Evolutionary conservation across 1,140 invertebrate species (phyloP).

Genomic region (Conus betulinus): DNA sequence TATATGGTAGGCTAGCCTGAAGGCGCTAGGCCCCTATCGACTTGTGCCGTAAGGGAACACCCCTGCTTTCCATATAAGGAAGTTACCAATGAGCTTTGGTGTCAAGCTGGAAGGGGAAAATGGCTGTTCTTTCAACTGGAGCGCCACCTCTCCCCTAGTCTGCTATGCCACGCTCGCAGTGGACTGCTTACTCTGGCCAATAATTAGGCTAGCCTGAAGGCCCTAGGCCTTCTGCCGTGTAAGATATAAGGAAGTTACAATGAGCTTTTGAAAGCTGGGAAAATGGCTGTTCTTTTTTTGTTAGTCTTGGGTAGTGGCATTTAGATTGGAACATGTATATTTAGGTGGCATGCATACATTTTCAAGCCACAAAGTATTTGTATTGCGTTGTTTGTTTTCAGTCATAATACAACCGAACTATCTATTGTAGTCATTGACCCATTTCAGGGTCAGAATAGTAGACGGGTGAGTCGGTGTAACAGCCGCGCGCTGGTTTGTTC

Average conservation of each 20-base stretch:
- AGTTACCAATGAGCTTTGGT: slow-evolving; percentile 66
- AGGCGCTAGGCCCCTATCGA: neutral
- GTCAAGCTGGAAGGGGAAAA: slow-evolving; percentile 56
- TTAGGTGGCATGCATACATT: neutral
- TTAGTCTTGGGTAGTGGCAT: too few relatives aligned
- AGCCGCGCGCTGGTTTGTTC: slow-evolving; percentile 68
- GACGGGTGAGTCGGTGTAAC: slow-evolving; percentile 40
- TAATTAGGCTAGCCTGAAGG: too few relatives aligned
- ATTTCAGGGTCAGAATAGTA: neutral
- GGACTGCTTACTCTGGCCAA: too few relatives aligned
- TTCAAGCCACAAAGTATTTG: slow-evolving; percentile 11
- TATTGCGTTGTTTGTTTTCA: slow-evolving; percentile 1
- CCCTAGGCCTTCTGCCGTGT: too few relatives aligned
- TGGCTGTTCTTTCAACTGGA: slow-evolving; percentile 46
- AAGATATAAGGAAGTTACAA: slow-evolving; percentile 69
- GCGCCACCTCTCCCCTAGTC: too few relatives aligned
- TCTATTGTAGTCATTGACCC: neutral
- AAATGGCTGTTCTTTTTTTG: too few relatives aligned
- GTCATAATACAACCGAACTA: neutral
- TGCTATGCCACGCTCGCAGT: too few relatives aligned
- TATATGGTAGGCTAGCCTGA: too few relatives aligned
- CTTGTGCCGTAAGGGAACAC: slow-evolving; percentile 67
- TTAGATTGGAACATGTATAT: too few relatives aligned
- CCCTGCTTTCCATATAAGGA: slow-evolving; percentile 70
- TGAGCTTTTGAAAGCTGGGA: slow-evolving; percentile 46